phyloP scores from a whole-genome alignment of 2,888 invertebrate species.

The Galeruca laticollis region DNA sequence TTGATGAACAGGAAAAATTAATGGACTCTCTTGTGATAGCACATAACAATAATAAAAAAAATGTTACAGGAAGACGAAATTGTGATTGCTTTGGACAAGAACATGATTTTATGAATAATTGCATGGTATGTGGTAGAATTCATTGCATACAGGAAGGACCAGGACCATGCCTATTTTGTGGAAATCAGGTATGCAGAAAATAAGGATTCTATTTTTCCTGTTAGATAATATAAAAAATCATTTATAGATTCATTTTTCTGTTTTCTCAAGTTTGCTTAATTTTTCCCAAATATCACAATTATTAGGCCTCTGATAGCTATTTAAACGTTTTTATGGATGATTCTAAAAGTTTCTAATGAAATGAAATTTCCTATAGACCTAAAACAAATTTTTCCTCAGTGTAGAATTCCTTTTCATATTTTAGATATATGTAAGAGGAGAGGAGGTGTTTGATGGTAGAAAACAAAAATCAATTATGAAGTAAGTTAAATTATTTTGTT shows the following conservation, averaged over 20 bases:
- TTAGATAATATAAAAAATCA: no score
- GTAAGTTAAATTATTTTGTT: slow-evolving; percentile 42
- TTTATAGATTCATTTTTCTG: no score
- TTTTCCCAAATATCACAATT: no score
- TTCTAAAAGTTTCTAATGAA: no score
- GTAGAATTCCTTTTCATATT: slow-evolving; percentile 18
- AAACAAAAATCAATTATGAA: slow-evolving; percentile 51
- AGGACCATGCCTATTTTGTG: slow-evolving; percentile 96
- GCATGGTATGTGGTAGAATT: slow-evolving; percentile 92
- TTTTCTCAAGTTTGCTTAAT: no score
- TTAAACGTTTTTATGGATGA: not conserved
- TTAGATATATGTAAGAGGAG: slow-evolving; percentile 53
- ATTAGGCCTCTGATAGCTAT: no score
- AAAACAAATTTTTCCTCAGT: not conserved
- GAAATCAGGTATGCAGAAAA: slow-evolving; percentile 76
- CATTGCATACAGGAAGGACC: slow-evolving; percentile 97
- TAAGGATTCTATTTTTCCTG: not conserved
- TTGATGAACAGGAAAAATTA: no score
- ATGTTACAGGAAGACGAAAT: slow-evolving; percentile 77
- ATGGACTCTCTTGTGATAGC: no score
- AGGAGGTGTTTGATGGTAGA: slow-evolving; percentile 42
- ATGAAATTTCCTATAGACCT: no score
- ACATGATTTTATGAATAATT: slow-evolving; percentile 93
- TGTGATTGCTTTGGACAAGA: slow-evolving; percentile 95
- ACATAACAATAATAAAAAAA: not conserved